phyloP scores from a whole-genome alignment of 2,113 vertebrate genomes.

The Thinocorus orbignyianus region DNA sequence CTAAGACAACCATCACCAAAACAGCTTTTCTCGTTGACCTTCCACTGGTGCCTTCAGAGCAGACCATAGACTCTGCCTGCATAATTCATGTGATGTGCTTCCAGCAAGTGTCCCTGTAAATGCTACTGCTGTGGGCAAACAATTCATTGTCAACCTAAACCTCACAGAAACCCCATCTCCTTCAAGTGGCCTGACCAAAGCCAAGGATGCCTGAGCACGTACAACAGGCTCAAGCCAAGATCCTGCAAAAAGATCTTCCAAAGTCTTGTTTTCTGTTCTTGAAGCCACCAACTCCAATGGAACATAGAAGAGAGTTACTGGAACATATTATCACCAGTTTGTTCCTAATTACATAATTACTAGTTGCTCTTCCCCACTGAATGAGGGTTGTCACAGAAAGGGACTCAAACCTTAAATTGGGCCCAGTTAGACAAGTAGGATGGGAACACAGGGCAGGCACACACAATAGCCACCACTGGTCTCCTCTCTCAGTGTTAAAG shows the following conservation, averaged over 20 bases:
- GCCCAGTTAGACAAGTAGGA: background rate
- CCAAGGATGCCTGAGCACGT: background rate
- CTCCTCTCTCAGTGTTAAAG: background rate
- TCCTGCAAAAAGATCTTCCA: background rate
- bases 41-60: background rate
- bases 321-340: background rate
- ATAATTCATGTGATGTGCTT: background rate
- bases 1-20: background rate
- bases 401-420: background rate
- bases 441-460: background rate
- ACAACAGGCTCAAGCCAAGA: fast-evolving
- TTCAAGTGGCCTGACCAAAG: background rate
- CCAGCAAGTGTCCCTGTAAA: background rate
- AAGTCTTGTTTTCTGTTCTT: background rate
- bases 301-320: background rate
- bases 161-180: background rate
- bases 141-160: background rate
- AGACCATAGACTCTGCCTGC: background rate
- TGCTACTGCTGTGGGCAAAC: background rate
- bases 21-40: background rate
- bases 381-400: background rate
- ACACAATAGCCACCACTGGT: no score
- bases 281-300: background rate
- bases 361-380: background rate
- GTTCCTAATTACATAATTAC: background rate